phyloP scores from a whole-genome alignment of 2,797 vertebrate species.

The Pseudochirops cupreus region DNA sequence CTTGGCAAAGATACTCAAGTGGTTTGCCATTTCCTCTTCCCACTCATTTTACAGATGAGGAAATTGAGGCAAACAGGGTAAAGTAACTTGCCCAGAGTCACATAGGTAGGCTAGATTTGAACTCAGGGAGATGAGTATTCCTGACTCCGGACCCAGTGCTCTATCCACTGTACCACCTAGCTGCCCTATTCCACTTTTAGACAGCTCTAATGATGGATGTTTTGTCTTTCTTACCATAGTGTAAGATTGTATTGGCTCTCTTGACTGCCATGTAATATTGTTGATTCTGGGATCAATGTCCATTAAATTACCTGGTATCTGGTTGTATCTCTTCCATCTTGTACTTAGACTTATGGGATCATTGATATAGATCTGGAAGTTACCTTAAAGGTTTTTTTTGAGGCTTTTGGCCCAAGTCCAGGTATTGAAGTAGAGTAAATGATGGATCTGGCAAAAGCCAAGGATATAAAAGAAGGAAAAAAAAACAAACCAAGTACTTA shows the following conservation, averaged over 20 bases:
- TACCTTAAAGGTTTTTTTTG: not conserved
- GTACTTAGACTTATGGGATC: not conserved
- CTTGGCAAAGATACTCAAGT: no score
- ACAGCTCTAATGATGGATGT: not conserved
- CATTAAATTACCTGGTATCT: not conserved
- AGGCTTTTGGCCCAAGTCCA: not conserved
- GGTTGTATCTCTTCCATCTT: not conserved
- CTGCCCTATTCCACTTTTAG: no score
- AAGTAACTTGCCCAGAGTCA: no score
- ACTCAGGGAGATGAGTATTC: not conserved
- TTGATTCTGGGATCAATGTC: not conserved
- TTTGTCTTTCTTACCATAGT: not conserved
- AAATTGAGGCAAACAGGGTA: no score
- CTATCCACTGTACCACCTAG: no score
- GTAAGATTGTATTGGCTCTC: not conserved
- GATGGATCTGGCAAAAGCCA: not conserved
- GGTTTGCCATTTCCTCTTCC: no score
- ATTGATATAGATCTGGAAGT: not conserved
- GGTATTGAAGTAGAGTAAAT: not conserved
- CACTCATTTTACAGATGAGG: no score
- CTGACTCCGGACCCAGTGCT: no score
- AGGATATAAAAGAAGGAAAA: not conserved
- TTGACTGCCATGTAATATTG: not conserved
- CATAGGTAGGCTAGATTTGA: not conserved
- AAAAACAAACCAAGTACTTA: not conserved